Base-by-base conservation (phyloP, 2,113 vertebrate genomes). In the Excalfactoria chinensis region DNA sequence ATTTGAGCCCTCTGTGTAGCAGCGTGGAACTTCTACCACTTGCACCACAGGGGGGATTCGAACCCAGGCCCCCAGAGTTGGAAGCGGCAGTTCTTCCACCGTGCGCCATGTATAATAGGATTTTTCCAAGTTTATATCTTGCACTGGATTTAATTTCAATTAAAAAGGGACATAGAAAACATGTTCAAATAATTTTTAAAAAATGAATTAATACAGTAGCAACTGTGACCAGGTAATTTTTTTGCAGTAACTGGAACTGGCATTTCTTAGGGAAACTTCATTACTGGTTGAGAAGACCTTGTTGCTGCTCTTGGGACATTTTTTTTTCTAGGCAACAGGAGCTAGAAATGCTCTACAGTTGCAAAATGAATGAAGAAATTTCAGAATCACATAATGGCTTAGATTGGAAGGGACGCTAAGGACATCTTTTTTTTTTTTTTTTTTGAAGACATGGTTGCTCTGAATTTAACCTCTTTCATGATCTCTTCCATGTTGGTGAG, bases 341-440 rank as follows among this genome's bases (percentile, higher is more conserved):
- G 9, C 13, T 53, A 49, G 13, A 76, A 88, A 63, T 6, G 28
- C 28, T 32, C 21, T 0, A 0, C 0, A 0, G 3, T 17, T 32
- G 6, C 37, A 71, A 86, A 84, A 67, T 4, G 66, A 34, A 16
- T 34, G 55, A 70, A 18, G 34, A 84, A 81, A 55, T 55, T 28
- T 30, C 28, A 30, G 51, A 28, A 55, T 55, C 15, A 30, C 28
- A 30, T 15, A 17, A 55, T 55, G 51, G 8, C 28, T 30, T 30
- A 55, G 51, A 30, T 17, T 28, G 51, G 51, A 55, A 30, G 15
- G 51, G 15, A 55, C 16, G 16, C 30, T 17, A 55, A 55, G 30
- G 28, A 30, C 26, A 55, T 18, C 51, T n/a, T n/a, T n/a, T n/a
- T n/a, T n/a, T n/a, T n/a, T n/a, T n/a, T n/a, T n/a, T n/a, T n/a